Evolutionary conservation across 2,888 invertebrate genomes (phyloP).

Genomic region (Tenthredo scrophulariae): DNA sequence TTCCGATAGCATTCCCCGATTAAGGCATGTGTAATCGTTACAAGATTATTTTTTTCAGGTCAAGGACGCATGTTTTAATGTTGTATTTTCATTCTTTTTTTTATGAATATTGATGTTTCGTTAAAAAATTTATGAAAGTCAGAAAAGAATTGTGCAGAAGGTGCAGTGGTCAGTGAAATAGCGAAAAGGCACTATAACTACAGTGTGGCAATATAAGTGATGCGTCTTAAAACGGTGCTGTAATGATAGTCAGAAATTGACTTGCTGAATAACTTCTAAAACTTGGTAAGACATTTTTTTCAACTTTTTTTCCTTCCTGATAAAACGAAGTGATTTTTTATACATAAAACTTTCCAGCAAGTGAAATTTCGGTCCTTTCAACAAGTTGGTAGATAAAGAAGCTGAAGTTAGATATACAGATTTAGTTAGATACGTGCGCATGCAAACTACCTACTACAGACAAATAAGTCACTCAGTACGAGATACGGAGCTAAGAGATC

Average conservation of each 20-base stretch:
- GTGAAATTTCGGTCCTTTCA: conserved; percentile 4
- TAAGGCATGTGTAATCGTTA: conserved; percentile 53
- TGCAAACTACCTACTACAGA: neutral
- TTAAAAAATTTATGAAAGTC: neutral
- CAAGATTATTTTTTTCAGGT: conserved; percentile 33
- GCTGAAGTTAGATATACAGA: neutral
- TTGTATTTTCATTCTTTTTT: neutral
- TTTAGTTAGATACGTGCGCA: neutral
- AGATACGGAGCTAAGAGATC: conserved; percentile 46
- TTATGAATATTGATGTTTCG: neutral
- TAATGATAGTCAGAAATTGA: neutral
- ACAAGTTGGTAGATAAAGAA: neutral
- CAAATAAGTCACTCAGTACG: neutral
- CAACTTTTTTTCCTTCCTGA: neutral
- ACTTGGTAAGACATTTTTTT: neutral
- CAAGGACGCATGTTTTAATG: neutral
- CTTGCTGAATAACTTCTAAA: neutral
- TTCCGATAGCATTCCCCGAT: neutral
- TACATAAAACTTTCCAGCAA: neutral
- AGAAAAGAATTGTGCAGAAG: conserved; percentile 19
- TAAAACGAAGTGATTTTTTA: neutral
- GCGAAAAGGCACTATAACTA: conserved; percentile 5
- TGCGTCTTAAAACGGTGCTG: neutral
- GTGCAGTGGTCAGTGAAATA: conserved; percentile 25
- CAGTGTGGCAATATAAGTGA: conserved; percentile 5